Evolutionary conservation across 2,888 invertebrate genomes (phyloP), one percentile per base, ranked within the genome.

Genomic region (Drosophila trichaetosa): DNA sequence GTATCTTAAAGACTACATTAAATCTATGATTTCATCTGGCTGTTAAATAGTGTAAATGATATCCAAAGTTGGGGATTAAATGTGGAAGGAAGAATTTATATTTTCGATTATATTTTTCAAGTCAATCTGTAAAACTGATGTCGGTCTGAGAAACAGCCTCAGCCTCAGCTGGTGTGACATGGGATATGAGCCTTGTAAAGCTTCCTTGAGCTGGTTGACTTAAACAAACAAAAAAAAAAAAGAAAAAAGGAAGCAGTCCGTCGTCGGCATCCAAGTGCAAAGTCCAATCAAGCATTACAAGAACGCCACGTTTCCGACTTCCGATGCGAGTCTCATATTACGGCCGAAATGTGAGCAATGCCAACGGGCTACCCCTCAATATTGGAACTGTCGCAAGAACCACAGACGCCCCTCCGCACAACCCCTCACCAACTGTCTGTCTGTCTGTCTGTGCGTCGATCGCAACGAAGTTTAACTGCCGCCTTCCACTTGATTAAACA

Each of bases 401-500:
- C 16, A 16, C 13, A 21, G 18, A 38, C 38, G 18, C 7, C 13
- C 11, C 18, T 2, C 18, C 18, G 11, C 27, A 33, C 13, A n/a
- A 7, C 24, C 29, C 38, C 33, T 51, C 31, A 24, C 42, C 27
- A 46, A 21, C 40, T 53, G 21, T 52, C 36, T 18, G 36, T 18
- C 40, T 48, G 34, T 54, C 38, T 51, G 52, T 68, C 24, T 31
- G 57, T 34, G 16, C 27, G 38, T 42, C 57, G 48, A 58, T 72
- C 48, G 53, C 53, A 73, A 48, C 53, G 63, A 63, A 82, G 78
- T 79, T 86, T 80, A 80, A 80, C 90, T 79, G 76, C 87, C 76
- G 87, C 80, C 85, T 91, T 91, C 90, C 91, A 91, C 90, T 91
- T 91, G 91, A 90, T 90, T 91, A 85, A 90, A 78, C 91, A 89